A percentile compares a stretch with the other conserved stretches of the same genome.
Conservation (phyloP, 1,140 invertebrate genomes). For the Drosophila navojoa region DNA sequence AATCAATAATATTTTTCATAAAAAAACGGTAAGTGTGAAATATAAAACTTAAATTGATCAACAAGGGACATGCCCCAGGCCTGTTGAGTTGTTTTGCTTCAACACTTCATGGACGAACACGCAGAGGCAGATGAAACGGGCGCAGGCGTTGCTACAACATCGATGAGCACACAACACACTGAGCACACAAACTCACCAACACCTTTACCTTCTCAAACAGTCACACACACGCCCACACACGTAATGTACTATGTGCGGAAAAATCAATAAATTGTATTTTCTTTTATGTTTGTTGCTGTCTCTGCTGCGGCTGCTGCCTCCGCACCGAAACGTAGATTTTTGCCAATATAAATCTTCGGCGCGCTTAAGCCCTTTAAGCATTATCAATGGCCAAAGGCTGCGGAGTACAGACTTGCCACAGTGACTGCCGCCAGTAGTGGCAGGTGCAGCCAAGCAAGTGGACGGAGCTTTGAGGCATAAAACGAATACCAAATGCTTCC, state of each 20-base stretch:
- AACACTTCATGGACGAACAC: constrained; percentile 32
- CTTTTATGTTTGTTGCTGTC: constrained; percentile 43
- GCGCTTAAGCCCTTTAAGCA: constrained; percentile 80
- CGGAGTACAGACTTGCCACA: constrained; percentile 23
- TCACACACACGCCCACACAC: constrained; percentile 31
- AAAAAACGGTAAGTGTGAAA: constrained; percentile 22
- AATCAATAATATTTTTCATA: too few species aligned
- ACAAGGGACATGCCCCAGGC: constrained; percentile 1
- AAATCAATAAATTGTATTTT: constrained; percentile 79
- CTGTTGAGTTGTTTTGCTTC: constrained; percentile 40
- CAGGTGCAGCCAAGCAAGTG: constrained; percentile 51
- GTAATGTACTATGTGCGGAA: constrained; percentile 47
- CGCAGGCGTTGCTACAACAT: constrained; percentile 57
- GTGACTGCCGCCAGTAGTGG: constrained; percentile 16
- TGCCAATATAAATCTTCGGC: constrained; percentile 75
- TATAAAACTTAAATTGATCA: constrained; percentile 31
- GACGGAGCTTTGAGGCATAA: constrained; percentile 12
- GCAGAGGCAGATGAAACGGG: constrained; percentile 60
- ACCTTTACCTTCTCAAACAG: constrained; percentile 22
- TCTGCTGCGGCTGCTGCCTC: constrained; percentile 19
- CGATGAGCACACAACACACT: neutral
- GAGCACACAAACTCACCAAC: constrained; percentile 28
- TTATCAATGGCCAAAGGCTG: constrained; percentile 68
- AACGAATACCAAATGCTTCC: constrained; percentile 29
- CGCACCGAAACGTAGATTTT: constrained; percentile 39